These are phyloP conservation scores for Rhagologus leucostigma DNA, from an alignment of 2,113 vertebrate genomes.

Conservation along the genomic window DNA sequence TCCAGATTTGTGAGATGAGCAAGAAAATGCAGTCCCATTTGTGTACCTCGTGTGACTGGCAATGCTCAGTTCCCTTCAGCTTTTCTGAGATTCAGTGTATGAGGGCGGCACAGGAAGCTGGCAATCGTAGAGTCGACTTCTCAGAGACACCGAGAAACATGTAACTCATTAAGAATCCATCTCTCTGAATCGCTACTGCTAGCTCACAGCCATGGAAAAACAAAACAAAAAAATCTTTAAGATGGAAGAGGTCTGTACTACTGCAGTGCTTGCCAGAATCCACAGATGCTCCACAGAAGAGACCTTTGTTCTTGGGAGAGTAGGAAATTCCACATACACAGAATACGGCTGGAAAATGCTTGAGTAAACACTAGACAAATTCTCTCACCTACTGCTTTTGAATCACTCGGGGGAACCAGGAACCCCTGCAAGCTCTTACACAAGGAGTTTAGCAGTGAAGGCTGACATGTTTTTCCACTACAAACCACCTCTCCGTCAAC, in stretches of 20 bases:
- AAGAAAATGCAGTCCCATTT: neutral
- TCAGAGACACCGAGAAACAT: neutral
- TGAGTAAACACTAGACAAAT: neutral
- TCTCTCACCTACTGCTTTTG: neutral
- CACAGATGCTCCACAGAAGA: neutral
- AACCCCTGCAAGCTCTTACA: neutral
- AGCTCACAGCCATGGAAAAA: neutral
- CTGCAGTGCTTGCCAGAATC: neutral
- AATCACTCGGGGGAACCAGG: neutral
- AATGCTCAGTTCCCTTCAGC: neutral
- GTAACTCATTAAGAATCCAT: fast-evolving
- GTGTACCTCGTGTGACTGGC: neutral
- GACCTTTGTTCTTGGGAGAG: neutral
- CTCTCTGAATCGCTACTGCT: neutral
- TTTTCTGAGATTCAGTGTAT: neutral
- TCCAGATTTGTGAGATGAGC: neutral
- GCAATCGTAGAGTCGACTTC: fast-evolving
- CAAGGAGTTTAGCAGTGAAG: neutral
- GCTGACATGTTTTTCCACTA: neutral
- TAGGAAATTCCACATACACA: fast-evolving
- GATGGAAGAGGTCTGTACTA: neutral
- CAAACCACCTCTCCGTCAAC: too few species aligned
- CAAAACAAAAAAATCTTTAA: neutral
- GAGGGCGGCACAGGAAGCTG: neutral
- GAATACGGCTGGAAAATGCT: neutral